phyloP scores from a whole-genome alignment of 2,113 vertebrate genomes.

The Channa maculata region DNA sequence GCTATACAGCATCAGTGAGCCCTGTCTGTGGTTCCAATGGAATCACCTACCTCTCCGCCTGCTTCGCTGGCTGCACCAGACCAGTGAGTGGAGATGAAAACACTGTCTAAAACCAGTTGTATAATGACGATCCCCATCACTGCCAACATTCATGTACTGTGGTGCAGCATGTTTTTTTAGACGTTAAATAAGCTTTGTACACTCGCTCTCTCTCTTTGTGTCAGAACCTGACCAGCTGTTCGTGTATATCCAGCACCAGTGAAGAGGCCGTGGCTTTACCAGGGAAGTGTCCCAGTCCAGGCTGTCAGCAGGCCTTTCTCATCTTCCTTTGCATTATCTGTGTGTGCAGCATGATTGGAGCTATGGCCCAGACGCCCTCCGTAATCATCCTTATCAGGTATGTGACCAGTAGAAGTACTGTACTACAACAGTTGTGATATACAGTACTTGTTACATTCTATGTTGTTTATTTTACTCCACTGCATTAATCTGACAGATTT shows the following conservation, averaged over 20 bases:
- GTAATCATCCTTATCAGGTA: constrained; percentile 85
- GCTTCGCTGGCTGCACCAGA: constrained; percentile 83
- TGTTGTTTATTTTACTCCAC: too few relatives aligned
- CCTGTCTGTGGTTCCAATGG: constrained; percentile 84
- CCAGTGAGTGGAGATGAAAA: constrained; percentile 67
- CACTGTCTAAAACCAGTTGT: background rate
- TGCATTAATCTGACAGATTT: too few relatives aligned
- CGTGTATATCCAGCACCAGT: constrained; percentile 74
- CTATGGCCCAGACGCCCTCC: constrained; percentile 84
- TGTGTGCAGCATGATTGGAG: constrained; percentile 84
- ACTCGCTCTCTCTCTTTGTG: background rate
- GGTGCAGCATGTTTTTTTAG: background rate
- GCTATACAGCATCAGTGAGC: constrained; percentile 81
- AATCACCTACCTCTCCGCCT: constrained; percentile 84
- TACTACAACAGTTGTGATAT: too few relatives aligned
- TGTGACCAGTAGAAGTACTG: background rate
- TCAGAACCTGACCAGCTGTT: constrained; percentile 81
- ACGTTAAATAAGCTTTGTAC: background rate
- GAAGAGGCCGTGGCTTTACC: constrained; percentile 77
- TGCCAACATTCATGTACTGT: background rate
- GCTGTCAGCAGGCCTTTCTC: constrained; percentile 83
- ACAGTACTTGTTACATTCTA: too few relatives aligned
- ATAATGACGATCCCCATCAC: background rate
- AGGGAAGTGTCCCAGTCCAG: constrained; percentile 82
- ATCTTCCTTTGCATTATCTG: constrained; percentile 84